A percentile compares a stretch with the other conserved stretches of the same genome.
Conservation (phyloP, 2,113 vertebrate species). For the Uria aalge region DNA sequence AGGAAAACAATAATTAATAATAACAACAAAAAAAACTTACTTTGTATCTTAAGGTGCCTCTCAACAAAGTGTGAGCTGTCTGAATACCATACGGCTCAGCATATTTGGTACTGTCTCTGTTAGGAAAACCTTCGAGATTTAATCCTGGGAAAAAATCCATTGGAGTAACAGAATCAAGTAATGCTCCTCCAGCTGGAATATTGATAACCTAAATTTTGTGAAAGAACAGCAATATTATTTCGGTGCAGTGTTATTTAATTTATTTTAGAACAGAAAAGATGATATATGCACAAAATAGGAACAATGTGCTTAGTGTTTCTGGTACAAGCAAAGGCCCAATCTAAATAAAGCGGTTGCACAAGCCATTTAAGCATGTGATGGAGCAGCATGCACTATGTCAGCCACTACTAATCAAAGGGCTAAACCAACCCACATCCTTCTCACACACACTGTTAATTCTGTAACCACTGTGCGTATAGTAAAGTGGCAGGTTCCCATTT, state of each 20-base stretch:
- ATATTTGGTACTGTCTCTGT: slow-evolving; percentile 93
- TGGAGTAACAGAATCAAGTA: slow-evolving; percentile 80
- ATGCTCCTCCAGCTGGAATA: slow-evolving; percentile 80
- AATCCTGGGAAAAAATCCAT: slow-evolving; percentile 94
- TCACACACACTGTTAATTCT: neutral
- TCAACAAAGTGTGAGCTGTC: slow-evolving; percentile 86
- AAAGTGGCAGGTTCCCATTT: neutral
- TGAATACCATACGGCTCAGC: slow-evolving; percentile 87
- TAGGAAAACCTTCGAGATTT: slow-evolving; percentile 93
- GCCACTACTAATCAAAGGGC: neutral
- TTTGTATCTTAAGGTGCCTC: slow-evolving; percentile 93
- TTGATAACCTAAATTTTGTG: slow-evolving; percentile 71
- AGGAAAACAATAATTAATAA: neutral
- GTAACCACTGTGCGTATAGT: neutral
- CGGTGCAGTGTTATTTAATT: neutral
- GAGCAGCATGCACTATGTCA: neutral
- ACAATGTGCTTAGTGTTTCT: neutral
- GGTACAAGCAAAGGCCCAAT: neutral
- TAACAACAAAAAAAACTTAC: slow-evolving; percentile 60
- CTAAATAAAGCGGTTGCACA: neutral
- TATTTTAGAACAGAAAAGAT: neutral
- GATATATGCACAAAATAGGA: neutral
- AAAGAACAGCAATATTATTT: slow-evolving; percentile 32
- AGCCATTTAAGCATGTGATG: neutral
- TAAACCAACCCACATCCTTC: neutral